A percentile compares a stretch with the other conserved stretches of the same genome.
Conservation (phyloP, 2,888 invertebrate genomes). For the Amphimallon solstitiale region DNA sequence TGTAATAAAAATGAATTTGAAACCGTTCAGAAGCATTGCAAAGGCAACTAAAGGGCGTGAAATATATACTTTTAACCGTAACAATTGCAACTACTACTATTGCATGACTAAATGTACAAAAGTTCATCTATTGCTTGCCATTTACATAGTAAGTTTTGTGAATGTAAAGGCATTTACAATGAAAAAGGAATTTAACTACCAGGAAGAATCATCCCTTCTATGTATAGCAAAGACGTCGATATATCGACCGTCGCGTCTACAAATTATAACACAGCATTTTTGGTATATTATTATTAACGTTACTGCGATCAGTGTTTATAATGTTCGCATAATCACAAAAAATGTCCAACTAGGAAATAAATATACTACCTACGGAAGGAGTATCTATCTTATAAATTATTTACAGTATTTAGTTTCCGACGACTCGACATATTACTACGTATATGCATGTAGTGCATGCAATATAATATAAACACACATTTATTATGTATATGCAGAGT, state of each 20-base stretch:
- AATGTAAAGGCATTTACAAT: no score
- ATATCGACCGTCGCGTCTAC: not conserved
- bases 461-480: not conserved
- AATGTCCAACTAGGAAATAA: not conserved
- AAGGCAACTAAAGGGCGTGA: no score
- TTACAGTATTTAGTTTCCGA: slow-evolving; percentile 12
- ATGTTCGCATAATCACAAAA: not conserved
- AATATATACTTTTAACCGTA: no score
- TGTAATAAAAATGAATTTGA: no score
- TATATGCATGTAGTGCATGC: no score
- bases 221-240: not conserved
- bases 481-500: not conserved
- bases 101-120: no score
- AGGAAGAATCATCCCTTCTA: no score
- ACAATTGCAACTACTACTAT: no score
- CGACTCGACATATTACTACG: not conserved
- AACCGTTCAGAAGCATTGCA: no score
- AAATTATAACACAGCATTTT: not conserved
- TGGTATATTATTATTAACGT: not conserved
- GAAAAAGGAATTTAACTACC: no score
- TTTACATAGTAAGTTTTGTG: no score
- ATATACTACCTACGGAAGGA: slow-evolving; percentile 5
- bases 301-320: not conserved
- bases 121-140: no score
- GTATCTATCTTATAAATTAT: slow-evolving; percentile 18